Base-by-base conservation (phyloP, 2,113 vertebrate species). In the Suricata suricatta region DNA sequence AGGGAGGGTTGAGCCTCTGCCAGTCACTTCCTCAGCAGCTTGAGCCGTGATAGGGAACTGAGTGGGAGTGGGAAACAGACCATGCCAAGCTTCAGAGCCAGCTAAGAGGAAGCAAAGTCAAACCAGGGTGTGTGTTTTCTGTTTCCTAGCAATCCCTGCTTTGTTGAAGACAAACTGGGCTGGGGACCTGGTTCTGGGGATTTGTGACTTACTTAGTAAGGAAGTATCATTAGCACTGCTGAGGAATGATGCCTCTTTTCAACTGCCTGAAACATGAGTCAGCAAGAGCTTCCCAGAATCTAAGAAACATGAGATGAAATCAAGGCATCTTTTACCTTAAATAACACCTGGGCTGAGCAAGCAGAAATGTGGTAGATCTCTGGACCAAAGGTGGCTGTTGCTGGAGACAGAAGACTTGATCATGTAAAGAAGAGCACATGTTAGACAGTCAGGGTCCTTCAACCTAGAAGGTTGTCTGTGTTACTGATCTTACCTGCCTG, bases 21-120 rank as follows among this genome's bases (percentile, higher is more conserved):
- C 71, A 85, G 87, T 77, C 12, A n/a, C 41, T 88, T 90, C 80
- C 84, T 96, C 47, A n/a, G 85, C 90, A 96, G 66, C 90, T 97
- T 94, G 66, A 87, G 57, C 71, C 7, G 0, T 82, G 81, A 66
- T 35, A 90, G 84, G 69, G 44, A 92, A n/a, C 29, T 50, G 33
- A 44, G 17, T 54, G 31, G 44, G 76, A 4, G 3, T 3, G 10
- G 87, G 44, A 88, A 69, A 50, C 29, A 95, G 93, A 83, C 47
- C 54, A 3, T 10, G 33, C 6, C 44, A 85, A 81, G 17, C 66
- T 60, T 82, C 88, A 60, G 27, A 94, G 54, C 3, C 79, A 82
- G 74, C 60, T 47, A 92, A 80, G 82, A 90, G 41, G 71, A 95
- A 93, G 44, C 50, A 25, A 88, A 94, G 19, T 54, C 74, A 86